A percentile compares a stretch with the other conserved stretches of the same genome.
Conservation (phyloP, 2,888 invertebrate species). For the Meteorus colon region DNA sequence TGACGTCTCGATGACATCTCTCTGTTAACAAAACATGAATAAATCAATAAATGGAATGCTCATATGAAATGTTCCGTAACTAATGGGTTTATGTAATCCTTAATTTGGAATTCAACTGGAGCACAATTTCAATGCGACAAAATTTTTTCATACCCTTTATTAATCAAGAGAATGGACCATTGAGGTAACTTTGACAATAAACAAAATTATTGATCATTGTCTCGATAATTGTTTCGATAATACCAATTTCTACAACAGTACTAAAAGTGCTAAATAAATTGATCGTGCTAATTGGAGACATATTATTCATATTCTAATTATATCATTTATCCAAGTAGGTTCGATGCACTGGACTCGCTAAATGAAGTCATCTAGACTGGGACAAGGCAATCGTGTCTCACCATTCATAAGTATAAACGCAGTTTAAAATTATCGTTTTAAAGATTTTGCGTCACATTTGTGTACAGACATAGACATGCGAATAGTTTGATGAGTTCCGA, state of each 20-base stretch:
- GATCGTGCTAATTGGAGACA: neutral
- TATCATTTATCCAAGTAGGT: slow-evolving; percentile 15
- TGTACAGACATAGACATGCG: neutral
- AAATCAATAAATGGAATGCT: slow-evolving; percentile 11
- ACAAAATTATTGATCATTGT: neutral
- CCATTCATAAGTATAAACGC: neutral
- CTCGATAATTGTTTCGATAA: neutral
- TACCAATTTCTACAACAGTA: neutral
- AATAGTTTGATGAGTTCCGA: neutral
- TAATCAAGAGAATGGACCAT: too few relatives aligned
- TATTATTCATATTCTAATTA: slow-evolving; percentile 20
- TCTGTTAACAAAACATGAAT: slow-evolving; percentile 54
- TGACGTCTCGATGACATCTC: slow-evolving; percentile 66
- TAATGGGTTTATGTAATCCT: too few relatives aligned
- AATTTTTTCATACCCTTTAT: too few relatives aligned
- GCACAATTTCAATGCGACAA: too few relatives aligned
- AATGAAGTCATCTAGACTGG: slow-evolving; percentile 15
- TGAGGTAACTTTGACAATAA: neutral
- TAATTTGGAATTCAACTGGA: too few relatives aligned
- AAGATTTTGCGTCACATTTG: neutral
- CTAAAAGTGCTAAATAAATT: neutral
- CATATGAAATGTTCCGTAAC: too few relatives aligned
- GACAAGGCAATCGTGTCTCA: neutral
- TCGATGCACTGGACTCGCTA: slow-evolving; percentile 14
- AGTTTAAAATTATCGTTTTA: neutral